Conservation (phyloP, 2,888 invertebrate genomes). For the Podabrus alpinus region DNA sequence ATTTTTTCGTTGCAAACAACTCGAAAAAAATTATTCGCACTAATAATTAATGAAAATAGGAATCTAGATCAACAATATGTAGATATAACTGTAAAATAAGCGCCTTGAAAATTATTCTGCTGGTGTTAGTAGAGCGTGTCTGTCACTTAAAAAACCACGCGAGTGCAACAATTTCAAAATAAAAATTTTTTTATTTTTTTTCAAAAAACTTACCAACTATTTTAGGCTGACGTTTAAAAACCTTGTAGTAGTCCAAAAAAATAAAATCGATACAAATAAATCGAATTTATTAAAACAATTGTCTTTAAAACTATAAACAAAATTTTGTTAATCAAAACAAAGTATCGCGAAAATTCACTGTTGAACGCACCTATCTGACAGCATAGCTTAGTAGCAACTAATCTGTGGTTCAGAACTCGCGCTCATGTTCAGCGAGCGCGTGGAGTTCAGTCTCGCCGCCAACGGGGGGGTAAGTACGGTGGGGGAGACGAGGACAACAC, state of each 20-base stretch:
- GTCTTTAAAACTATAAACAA: background rate
- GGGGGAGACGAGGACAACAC: conserved; percentile 57
- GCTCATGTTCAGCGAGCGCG: conserved; percentile 29
- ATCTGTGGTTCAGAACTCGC: conserved; percentile 23
- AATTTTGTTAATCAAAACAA: background rate
- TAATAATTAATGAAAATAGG: conserved; percentile 21
- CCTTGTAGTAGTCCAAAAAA: background rate
- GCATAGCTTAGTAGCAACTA: conserved; percentile 16
- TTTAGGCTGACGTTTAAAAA: background rate
- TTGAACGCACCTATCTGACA: conserved; percentile 1
- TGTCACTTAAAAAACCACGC: conserved; percentile 37
- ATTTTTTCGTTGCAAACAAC: background rate
- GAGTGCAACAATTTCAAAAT: conserved; percentile 13
- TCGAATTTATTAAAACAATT: background rate
- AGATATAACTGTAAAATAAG: conserved; percentile 41
- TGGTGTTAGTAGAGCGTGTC: conserved; percentile 45
- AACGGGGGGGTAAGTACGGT: conserved; percentile 39
- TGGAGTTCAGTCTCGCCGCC: conserved; percentile 36
- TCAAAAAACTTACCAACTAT: background rate
- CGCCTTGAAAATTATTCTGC: conserved; percentile 35
- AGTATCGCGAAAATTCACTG: background rate
- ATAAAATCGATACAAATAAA: background rate
- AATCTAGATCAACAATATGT: conserved; percentile 36
- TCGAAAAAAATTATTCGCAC: background rate
- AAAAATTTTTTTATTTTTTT: background rate